Evolutionary conservation across 2,797 vertebrate species (phyloP).

Genomic region (Catharus ustulatus): DNA sequence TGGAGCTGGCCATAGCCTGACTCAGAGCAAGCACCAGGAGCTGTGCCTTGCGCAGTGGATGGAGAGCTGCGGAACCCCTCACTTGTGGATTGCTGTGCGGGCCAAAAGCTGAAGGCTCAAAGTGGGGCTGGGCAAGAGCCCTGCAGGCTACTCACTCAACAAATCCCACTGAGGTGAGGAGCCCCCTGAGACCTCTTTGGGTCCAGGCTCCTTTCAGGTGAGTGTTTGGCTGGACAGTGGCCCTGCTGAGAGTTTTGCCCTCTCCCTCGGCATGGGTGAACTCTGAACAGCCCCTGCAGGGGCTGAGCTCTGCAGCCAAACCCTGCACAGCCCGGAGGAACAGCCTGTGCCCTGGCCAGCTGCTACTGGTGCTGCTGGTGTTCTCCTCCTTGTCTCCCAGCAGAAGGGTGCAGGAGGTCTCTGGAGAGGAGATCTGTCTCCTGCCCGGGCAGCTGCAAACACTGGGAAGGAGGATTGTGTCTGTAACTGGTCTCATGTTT

Average conservation of each 20-base stretch:
- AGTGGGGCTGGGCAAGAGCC: background rate
- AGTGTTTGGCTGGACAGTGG: background rate
- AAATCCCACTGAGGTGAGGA: background rate
- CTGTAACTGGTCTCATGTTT: background rate
- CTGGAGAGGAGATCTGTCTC: background rate
- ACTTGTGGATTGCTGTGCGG: rapidly evolving
- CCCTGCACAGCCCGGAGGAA: rapidly evolving
- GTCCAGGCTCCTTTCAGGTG: background rate
- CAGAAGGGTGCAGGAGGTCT: background rate
- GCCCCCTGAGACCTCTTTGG: background rate
- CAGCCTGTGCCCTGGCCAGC: background rate
- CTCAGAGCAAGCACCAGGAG: background rate
- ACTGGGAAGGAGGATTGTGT: background rate
- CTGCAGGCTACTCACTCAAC: background rate
- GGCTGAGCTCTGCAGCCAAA: background rate
- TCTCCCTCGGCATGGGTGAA: rapidly evolving
- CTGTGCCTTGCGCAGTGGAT: background rate
- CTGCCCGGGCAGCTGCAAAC: background rate
- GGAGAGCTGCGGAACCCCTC: background rate
- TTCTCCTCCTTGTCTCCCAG: background rate
- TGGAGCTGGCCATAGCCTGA: background rate
- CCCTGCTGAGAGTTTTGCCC: background rate
- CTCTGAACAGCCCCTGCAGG: rapidly evolving
- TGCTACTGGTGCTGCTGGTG: background rate
- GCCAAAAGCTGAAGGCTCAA: background rate